A percentile compares a stretch with the other conserved stretches of the same genome.
Evolutionary conservation across 2,888 invertebrate species (phyloP).

Genomic region (Adineta ricciae): DNA sequence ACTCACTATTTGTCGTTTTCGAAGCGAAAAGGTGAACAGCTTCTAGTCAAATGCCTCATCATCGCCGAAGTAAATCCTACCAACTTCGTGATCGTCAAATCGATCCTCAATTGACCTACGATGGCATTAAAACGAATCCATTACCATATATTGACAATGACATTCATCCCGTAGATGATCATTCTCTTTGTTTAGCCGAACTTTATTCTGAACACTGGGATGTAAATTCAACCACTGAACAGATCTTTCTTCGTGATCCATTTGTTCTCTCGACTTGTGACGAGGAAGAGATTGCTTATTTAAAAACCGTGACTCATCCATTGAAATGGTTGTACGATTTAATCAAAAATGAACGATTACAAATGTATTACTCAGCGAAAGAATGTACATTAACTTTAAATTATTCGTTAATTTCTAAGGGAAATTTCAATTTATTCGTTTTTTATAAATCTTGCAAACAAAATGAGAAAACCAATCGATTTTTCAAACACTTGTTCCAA

Average conservation of each 20-base stretch:
- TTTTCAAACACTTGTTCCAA: neutral
- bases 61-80: neutral
- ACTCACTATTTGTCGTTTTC: no score
- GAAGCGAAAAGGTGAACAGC: no score
- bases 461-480: neutral
- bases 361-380: neutral
- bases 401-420: neutral
- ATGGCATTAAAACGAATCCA: conserved; percentile 15
- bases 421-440: neutral
- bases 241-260: neutral
- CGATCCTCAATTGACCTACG: neutral
- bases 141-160: neutral
- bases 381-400: neutral
- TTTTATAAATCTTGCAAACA: neutral
- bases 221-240: neutral
- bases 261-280: neutral
- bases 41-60: neutral
- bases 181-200: neutral
- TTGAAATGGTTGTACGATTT: conserved; percentile 3
- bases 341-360: neutral
- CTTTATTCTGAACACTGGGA: neutral
- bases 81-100: neutral
- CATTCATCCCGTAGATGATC: neutral
- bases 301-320: neutral
- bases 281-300: neutral